These are phyloP conservation scores for Holocentrus rufus DNA, from an alignment of 2,797 vertebrate genomes.

Conservation along the genomic window DNA sequence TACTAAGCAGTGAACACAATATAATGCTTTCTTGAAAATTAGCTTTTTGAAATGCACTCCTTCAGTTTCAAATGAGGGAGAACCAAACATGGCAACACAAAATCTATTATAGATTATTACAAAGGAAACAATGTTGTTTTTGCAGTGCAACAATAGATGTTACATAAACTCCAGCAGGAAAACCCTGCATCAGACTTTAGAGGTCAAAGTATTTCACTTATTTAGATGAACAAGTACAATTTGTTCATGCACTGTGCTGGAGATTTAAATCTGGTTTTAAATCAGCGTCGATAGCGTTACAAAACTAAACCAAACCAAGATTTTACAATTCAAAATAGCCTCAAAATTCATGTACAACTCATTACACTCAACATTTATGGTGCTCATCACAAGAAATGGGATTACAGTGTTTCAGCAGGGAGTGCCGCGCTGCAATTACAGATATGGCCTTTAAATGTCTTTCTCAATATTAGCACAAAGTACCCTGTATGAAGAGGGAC, in stretches of 20 bases:
- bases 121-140: neutral
- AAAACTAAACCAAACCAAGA: too few relatives aligned
- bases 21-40: too few relatives aligned
- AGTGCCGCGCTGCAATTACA: neutral
- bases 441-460: slow-evolving; percentile 16
- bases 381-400: neutral
- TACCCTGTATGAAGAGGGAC: neutral
- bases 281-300: neutral
- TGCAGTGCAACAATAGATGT: neutral
- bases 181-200: neutral
- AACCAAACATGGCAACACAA: too few relatives aligned
- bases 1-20: too few relatives aligned
- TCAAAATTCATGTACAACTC: neutral
- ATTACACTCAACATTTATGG: neutral
- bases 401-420: neutral
- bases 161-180: too few relatives aligned
- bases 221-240: neutral
- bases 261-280: neutral
- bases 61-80: too few relatives aligned
- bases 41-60: too few relatives aligned
- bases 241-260: neutral
- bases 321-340: neutral
- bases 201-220: neutral
- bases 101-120: neutral
- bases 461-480: slow-evolving; percentile 17